Evolutionary conservation across 2,797 vertebrate species (phyloP).

Genomic region (Sphaeramia orbicularis): DNA sequence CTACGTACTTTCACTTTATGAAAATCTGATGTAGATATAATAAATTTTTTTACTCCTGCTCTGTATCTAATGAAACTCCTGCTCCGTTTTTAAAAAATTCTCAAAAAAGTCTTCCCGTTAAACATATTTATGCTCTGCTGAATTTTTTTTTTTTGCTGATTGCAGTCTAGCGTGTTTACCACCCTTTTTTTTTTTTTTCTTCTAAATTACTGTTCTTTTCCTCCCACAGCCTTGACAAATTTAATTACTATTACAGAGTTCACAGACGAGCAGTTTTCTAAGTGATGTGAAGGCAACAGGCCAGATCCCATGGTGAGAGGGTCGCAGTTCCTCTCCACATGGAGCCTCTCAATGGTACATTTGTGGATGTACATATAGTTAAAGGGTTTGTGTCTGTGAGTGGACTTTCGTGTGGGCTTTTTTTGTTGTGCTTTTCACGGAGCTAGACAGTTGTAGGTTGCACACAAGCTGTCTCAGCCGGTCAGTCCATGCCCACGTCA

Average conservation of each 20-base stretch:
- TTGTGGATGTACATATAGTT: slow-evolving; percentile 20
- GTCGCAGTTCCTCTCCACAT: slow-evolving; percentile 46
- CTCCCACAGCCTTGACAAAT: slow-evolving; percentile 50
- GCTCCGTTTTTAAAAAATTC: background rate
- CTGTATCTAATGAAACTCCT: slow-evolving; percentile 4
- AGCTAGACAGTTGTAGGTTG: slow-evolving; percentile 22
- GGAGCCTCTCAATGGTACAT: slow-evolving; percentile 8
- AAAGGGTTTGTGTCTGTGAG: slow-evolving; percentile 12
- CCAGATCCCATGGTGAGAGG: slow-evolving; percentile 30
- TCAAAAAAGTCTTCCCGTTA: slow-evolving; percentile 11
- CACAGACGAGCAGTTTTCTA: slow-evolving; percentile 2
- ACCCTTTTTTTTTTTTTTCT: slow-evolving; percentile 18
- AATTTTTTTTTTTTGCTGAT: background rate
- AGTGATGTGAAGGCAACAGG: slow-evolving; percentile 13
- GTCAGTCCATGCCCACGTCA: slow-evolving; percentile 23
- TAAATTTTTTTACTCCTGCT: slow-evolving; percentile 41
- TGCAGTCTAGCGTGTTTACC: slow-evolving; percentile 38
- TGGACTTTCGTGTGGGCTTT: background rate
- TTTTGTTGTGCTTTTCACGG: slow-evolving; percentile 1
- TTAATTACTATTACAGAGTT: slow-evolving; percentile 56
- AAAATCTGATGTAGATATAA: slow-evolving; percentile 58
- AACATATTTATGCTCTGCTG: slow-evolving; percentile 5
- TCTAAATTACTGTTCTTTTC: slow-evolving; percentile 39
- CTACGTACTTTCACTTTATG: slow-evolving; percentile 53
- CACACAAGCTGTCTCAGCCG: slow-evolving; percentile 56